Percentiles rank a stretch among this genome's conserved stretches.
Evolutionary conservation across 1,140 invertebrate genomes (phyloP).

Genomic region (Daktulosphaira vitifoliae): DNA sequence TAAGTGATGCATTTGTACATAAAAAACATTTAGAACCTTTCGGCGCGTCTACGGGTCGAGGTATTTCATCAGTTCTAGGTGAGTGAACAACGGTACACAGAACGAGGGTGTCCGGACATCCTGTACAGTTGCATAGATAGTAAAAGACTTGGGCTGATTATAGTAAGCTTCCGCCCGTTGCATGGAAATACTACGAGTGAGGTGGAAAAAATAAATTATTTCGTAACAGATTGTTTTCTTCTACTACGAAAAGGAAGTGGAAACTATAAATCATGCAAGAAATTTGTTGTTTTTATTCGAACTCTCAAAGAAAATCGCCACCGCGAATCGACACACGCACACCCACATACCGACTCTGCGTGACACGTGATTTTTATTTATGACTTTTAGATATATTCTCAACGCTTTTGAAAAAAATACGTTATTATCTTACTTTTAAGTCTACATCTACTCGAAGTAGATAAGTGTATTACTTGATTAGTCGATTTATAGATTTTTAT

Average conservation of each 20-base stretch:
- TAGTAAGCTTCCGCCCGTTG: no score
- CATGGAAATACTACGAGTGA: neutral
- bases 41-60: neutral
- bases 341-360: neutral
- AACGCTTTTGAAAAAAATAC: no score
- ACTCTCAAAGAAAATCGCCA: slow-evolving; percentile 19
- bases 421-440: no score
- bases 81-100: neutral
- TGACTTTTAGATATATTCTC: slow-evolving; percentile 13
- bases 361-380: slow-evolving; percentile 21
- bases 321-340: slow-evolving; percentile 11
- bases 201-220: slow-evolving; percentile 13
- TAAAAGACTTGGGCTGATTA: no score
- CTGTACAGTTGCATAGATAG: no score
- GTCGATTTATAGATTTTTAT: no score
- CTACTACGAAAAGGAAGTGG: slow-evolving; percentile 5
- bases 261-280: slow-evolving; percentile 19
- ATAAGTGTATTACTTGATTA: no score
- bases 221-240: slow-evolving; percentile 27
- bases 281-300: slow-evolving; percentile 19
- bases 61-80: neutral
- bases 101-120: no score
- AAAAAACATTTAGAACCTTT: no score
- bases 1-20: slow-evolving; percentile 37
- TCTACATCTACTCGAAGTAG: no score